These are phyloP conservation scores for Oryctolagus cuniculus DNA, from an alignment of 2,113 vertebrate species.

Conservation along the genomic window DNA sequence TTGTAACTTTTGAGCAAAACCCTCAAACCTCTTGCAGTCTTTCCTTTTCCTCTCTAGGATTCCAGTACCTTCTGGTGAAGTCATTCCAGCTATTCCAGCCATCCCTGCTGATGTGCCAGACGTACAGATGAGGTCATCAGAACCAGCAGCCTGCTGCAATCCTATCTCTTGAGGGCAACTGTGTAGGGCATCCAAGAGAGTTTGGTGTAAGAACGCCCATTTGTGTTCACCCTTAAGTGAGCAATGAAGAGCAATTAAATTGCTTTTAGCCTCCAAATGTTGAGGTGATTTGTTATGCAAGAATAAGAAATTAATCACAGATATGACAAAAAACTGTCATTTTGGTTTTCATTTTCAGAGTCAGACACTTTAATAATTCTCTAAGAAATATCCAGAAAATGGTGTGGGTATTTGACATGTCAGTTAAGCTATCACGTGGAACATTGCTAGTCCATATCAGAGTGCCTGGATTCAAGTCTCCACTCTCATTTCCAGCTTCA, in stretches of 20 bases:
- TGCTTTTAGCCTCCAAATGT: neutral
- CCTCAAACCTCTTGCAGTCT: neutral
- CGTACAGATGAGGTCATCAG: neutral
- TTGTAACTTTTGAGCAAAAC: neutral
- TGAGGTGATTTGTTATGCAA: neutral
- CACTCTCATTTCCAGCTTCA: no score
- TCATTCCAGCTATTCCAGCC: neutral
- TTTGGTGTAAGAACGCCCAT: neutral
- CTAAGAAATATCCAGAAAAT: neutral
- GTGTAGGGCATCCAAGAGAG: neutral
- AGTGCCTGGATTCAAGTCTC: no score
- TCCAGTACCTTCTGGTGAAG: neutral
- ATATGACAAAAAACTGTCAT: neutral
- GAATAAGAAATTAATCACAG: constrained; percentile 23
- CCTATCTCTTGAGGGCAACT: neutral
- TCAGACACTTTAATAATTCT: neutral
- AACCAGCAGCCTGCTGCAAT: neutral
- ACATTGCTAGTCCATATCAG: no score
- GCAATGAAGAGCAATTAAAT: neutral
- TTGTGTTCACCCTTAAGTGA: neutral
- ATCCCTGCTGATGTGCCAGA: neutral
- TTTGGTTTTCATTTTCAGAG: neutral
- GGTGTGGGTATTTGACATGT: no score
- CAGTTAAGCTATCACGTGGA: no score
- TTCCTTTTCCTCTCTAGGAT: neutral